Evolutionary conservation across 2,797 vertebrate species (phyloP).

Genomic region (Macroramphosus scolopax): DNA sequence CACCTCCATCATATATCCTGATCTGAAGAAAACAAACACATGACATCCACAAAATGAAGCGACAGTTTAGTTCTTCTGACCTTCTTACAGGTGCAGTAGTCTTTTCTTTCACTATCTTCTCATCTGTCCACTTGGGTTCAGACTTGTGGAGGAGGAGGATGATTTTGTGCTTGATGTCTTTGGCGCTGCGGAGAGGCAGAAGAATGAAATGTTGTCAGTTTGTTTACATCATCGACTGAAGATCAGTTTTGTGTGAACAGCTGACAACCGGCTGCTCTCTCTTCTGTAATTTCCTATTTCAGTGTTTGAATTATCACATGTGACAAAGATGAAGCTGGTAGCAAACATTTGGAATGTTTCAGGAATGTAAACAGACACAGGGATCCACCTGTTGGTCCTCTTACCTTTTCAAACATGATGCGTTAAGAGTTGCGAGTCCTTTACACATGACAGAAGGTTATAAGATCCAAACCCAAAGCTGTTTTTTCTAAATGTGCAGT

Average conservation of each 20-base stretch:
- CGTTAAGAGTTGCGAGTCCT: conserved; percentile 88
- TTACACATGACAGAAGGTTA: conserved; percentile 85
- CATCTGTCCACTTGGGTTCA: conserved; percentile 76
- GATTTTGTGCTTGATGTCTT: conserved; percentile 93
- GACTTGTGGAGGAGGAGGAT: conserved; percentile 90
- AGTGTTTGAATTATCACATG: neutral
- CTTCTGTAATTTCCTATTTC: too few relatives aligned
- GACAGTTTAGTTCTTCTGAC: conserved; percentile 64
- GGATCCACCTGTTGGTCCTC: conserved; percentile 4
- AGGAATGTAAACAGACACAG: too few relatives aligned
- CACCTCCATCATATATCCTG: too few relatives aligned
- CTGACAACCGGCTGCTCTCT: neutral
- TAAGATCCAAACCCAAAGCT: conserved; percentile 28
- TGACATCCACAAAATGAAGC: neutral
- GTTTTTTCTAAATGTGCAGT: neutral
- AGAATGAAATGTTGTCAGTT: conserved; percentile 9
- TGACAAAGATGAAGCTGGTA: neutral
- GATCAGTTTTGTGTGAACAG: too few relatives aligned
- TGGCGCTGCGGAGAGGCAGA: conserved; percentile 77
- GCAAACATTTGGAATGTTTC: too few relatives aligned
- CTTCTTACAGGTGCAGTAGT: conserved; percentile 70
- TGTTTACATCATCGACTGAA: conserved; percentile 4
- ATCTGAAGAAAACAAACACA: too few relatives aligned
- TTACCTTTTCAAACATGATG: conserved; percentile 91
- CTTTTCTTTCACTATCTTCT: too few relatives aligned